Conservation (phyloP, 2,888 invertebrate genomes). For the Lasioglossum villosulum region DNA sequence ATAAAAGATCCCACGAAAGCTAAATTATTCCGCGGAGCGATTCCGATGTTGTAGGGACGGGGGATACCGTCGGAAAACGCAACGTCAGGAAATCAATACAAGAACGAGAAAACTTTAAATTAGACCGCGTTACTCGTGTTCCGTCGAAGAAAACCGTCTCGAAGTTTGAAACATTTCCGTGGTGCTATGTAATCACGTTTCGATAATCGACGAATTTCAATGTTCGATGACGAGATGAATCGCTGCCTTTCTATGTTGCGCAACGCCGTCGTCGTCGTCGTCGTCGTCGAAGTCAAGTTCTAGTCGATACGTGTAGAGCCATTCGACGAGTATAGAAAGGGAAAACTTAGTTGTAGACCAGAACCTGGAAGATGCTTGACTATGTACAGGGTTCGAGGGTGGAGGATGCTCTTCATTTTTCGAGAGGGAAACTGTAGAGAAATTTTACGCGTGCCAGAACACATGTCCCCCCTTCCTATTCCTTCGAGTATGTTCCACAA, state of each 20-base stretch:
- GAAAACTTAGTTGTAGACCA: conserved; percentile 11
- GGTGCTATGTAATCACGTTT: conserved; percentile 16
- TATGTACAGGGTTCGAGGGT: conserved; percentile 13
- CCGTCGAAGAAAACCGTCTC: conserved; percentile 25
- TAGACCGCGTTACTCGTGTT: conserved; percentile 44
- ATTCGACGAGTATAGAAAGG: neutral
- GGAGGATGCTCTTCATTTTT: conserved; percentile 5
- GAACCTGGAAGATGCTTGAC: conserved; percentile 22
- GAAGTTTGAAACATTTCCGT: conserved; percentile 31
- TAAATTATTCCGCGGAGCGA: conserved; percentile 52
- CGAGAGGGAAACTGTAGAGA: conserved; percentile 32
- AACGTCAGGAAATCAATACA: conserved; percentile 54
- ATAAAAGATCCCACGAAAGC: conserved; percentile 28
- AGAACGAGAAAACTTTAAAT: conserved; percentile 58
- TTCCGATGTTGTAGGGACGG: conserved; percentile 38
- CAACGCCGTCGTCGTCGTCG: neutral
- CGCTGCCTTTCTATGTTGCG: neutral
- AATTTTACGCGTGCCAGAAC: conserved; percentile 42
- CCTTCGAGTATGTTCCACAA: conserved; percentile 20
- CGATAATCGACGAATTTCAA: conserved; percentile 29
- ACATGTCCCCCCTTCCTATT: no score
- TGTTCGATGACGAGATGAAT: neutral
- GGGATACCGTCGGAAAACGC: conserved; percentile 37
- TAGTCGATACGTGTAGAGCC: neutral
- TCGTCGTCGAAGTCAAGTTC: neutral